Evolutionary conservation across 2,113 vertebrate genomes (phyloP).

Genomic region (Mormyrus lacerda): DNA sequence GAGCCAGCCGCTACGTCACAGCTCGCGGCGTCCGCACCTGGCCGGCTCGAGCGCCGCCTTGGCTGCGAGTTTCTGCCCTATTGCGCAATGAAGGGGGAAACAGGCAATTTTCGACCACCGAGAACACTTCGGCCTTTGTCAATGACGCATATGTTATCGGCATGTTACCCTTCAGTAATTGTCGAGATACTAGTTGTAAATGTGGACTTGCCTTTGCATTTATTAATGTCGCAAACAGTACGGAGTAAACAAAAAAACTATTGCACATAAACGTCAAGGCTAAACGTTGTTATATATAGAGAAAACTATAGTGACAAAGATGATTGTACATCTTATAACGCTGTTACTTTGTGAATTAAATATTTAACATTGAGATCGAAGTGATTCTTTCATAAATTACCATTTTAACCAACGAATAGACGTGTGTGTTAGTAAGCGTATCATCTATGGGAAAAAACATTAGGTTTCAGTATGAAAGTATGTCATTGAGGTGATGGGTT

Average conservation of each 20-base stretch:
- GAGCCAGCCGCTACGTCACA: slow-evolving; percentile 57
- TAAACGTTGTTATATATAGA: background rate
- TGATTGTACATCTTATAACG: background rate
- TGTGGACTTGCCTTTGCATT: background rate
- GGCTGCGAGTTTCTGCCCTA: background rate
- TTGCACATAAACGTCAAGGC: background rate
- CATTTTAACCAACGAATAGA: background rate
- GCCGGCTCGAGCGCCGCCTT: slow-evolving; percentile 23
- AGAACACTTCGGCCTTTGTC: background rate
- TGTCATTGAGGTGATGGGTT: background rate
- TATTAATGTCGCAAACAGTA: background rate
- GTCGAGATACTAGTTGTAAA: background rate
- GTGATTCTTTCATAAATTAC: background rate
- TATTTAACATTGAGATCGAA: background rate
- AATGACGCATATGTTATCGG: background rate
- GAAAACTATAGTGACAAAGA: background rate
- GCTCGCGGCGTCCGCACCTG: slow-evolving; percentile 46
- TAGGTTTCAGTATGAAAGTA: background rate
- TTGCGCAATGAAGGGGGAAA: background rate
- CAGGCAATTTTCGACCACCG: background rate
- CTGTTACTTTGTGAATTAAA: background rate
- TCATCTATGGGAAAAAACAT: background rate
- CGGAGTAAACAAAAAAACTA: background rate
- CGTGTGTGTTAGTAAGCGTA: background rate
- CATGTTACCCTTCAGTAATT: background rate